Evolutionary conservation across 2,888 invertebrate species (phyloP).

Genomic region (Melinaea marsaeus): DNA sequence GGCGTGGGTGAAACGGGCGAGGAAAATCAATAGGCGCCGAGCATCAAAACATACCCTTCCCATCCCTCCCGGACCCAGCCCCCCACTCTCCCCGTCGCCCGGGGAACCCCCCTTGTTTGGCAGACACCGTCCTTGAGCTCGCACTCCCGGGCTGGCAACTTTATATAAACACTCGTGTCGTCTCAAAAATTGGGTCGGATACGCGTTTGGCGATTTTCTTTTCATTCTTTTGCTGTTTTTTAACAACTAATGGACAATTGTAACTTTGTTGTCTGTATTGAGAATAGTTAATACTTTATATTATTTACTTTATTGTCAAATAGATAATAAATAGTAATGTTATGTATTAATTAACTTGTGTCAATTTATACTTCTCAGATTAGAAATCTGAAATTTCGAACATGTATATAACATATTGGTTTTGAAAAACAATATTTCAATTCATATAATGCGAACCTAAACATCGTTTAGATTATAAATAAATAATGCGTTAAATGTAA

Average conservation of each 20-base stretch:
- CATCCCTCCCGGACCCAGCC: conserved; percentile 41
- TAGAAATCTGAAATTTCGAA: too few relatives aligned
- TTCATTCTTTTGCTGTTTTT: conserved; percentile 27
- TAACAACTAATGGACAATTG: conserved; percentile 7
- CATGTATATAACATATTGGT: too few relatives aligned
- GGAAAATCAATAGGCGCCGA: conserved; percentile 74
- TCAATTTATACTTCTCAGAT: too few relatives aligned
- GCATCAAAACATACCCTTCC: conserved; percentile 73
- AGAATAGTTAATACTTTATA: neutral
- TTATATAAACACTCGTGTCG: conserved; percentile 72
- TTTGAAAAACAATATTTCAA: too few relatives aligned
- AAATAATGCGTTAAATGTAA: too few relatives aligned
- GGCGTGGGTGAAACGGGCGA: conserved; percentile 50
- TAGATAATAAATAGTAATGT: too few relatives aligned
- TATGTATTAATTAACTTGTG: too few relatives aligned
- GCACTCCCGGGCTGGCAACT: conserved; percentile 67
- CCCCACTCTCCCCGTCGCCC: conserved; percentile 61
- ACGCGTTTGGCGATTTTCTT: conserved; percentile 56
- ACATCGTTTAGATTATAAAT: too few relatives aligned
- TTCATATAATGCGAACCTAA: too few relatives aligned
- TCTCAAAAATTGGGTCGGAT: conserved; percentile 72
- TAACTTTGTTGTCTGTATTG: neutral
- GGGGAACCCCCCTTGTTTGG: conserved; percentile 76
- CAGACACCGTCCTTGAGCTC: conserved; percentile 78
- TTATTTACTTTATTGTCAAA: too few relatives aligned